These are phyloP conservation scores for Sphyrna mokarran DNA, from an alignment of 2,113 vertebrate species.

Conservation along the genomic window DNA sequence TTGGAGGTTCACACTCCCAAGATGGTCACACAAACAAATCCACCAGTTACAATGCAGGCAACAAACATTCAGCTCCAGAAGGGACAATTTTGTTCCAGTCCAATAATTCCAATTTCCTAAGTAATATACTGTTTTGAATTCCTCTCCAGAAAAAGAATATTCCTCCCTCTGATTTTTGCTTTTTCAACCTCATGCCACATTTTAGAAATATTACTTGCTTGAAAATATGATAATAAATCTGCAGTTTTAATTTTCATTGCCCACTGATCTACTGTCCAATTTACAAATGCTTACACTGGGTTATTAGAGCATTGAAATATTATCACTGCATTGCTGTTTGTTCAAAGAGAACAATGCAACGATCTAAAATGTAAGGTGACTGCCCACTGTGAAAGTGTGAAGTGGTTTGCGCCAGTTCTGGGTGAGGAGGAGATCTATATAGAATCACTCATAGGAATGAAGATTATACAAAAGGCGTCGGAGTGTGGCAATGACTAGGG, in stretches of 20 bases:
- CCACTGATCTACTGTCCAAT: neutral
- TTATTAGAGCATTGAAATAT: neutral
- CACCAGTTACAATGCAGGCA: neutral
- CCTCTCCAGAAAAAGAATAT: neutral
- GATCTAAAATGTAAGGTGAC: neutral
- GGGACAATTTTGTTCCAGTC: neutral
- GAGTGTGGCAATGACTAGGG: too few relatives aligned
- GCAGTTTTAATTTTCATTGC: neutral
- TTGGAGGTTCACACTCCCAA: neutral
- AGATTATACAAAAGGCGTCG: neutral
- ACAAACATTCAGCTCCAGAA: neutral
- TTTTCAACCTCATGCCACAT: neutral
- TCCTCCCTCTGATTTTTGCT: neutral
- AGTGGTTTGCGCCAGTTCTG: neutral
- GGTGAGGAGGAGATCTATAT: neutral
- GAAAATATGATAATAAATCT: neutral
- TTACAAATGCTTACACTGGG: neutral
- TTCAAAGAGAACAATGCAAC: neutral
- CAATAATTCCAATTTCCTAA: neutral
- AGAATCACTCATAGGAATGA: neutral
- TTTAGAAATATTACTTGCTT: neutral
- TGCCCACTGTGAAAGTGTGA: neutral
- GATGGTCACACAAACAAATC: neutral
- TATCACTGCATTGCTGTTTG: neutral
- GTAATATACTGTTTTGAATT: neutral